Evolutionary conservation across 2,888 invertebrate genomes (phyloP).

Genomic region (Oxytorus armatus): DNA sequence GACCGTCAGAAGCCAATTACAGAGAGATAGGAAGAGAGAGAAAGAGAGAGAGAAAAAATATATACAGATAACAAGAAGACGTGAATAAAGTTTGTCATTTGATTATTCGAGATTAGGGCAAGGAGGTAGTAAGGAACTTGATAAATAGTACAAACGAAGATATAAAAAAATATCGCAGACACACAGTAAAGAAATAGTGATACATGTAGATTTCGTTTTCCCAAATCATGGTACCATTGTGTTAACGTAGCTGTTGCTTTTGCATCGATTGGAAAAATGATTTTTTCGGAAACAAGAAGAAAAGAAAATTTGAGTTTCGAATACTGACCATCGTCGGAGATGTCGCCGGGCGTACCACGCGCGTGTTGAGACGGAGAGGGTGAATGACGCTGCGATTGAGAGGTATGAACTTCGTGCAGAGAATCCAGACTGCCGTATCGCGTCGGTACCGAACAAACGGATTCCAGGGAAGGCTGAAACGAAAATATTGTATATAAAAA

Average conservation of each 20-base stretch:
- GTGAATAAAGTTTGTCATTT: slow-evolving; percentile 41
- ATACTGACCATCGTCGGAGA: slow-evolving; percentile 85
- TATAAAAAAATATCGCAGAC: not conserved
- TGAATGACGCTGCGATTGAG: slow-evolving; percentile 74
- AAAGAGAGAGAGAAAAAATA: slow-evolving; percentile 75
- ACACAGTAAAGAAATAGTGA: not conserved
- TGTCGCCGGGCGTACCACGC: slow-evolving; percentile 79
- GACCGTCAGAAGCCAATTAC: slow-evolving; percentile 81
- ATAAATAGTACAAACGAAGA: not conserved
- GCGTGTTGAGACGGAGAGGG: slow-evolving; percentile 80
- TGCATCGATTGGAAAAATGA: slow-evolving; percentile 3
- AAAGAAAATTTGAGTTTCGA: slow-evolving; percentile 12
- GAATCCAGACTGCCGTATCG: slow-evolving; percentile 87
- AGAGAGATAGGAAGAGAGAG: slow-evolving; percentile 75
- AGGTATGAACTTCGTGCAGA: slow-evolving; percentile 84
- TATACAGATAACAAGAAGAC: slow-evolving; percentile 69
- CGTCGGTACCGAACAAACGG: slow-evolving; percentile 75
- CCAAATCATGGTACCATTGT: not conserved
- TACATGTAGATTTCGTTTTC: not conserved
- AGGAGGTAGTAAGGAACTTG: slow-evolving; percentile 6
- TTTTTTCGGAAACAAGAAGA: not conserved
- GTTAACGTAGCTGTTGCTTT: too few species aligned
- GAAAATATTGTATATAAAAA: slow-evolving; percentile 14
- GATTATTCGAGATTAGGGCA: slow-evolving; percentile 18
- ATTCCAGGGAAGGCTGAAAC: slow-evolving; percentile 75